Evolutionary conservation across 37 sponge, comb jelly and placozoan species (phyloP).

Genomic region (Ephydatia muelleri): DNA sequence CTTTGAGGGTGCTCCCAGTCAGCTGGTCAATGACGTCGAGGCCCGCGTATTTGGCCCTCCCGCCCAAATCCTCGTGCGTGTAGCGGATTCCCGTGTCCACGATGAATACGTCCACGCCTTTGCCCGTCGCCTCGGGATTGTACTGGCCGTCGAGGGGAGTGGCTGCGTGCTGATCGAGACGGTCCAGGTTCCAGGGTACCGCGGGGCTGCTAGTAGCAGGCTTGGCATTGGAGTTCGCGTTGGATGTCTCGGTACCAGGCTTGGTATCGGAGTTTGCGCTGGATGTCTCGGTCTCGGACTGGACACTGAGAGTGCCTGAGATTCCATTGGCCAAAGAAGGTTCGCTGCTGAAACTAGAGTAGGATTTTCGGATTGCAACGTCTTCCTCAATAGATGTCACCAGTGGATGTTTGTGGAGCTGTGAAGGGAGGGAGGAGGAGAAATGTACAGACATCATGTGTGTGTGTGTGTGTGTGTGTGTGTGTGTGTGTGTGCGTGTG

Average conservation of each 20-base stretch:
- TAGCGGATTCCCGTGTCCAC: constrained; percentile 77
- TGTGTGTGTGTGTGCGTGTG: no score
- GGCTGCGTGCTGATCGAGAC: constrained; percentile 60
- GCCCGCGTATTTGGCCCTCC: constrained; percentile 67
- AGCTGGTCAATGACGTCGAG: constrained; percentile 73
- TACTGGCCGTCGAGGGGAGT: constrained; percentile 39
- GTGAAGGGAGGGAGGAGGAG: background rate
- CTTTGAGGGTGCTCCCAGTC: constrained; percentile 38
- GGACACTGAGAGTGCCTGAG: no score
- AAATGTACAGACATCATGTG: background rate
- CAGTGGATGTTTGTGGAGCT: constrained; percentile 65
- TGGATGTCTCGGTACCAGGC: background rate
- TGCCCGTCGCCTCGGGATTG: constrained; percentile 57
- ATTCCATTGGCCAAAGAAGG: no score
- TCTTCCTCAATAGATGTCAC: constrained; percentile 63
- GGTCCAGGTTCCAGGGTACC: constrained; percentile 79
- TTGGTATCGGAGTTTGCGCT: background rate
- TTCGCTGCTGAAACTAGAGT: background rate
- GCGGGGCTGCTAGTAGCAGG: no score
- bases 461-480: no score
- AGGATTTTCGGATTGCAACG: constrained; percentile 37
- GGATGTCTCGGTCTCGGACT: background rate
- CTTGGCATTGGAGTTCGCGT: background rate
- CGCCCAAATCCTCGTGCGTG: constrained; percentile 69
- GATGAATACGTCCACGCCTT: constrained; percentile 62